Evolutionary conservation across 64 coral and sea anemone species (phyloP).

Genomic region (Montipora foliosa): DNA sequence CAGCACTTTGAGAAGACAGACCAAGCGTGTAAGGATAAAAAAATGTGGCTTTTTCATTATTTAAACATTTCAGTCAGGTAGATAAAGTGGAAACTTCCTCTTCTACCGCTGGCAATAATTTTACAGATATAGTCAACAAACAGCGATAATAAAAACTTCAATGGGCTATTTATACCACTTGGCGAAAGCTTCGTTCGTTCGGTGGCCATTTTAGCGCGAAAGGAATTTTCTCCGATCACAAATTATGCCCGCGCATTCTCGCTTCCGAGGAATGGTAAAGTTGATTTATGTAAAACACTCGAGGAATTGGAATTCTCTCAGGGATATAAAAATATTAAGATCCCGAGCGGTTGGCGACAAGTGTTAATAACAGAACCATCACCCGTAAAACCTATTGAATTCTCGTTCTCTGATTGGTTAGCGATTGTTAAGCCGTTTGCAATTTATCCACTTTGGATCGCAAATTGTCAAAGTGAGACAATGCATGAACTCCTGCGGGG

Average conservation of each 20-base stretch:
- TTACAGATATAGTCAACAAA: constrained; percentile 42
- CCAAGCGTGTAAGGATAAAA: constrained; percentile 25
- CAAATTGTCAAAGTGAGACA: constrained; percentile 33
- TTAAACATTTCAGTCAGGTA: constrained; percentile 53
- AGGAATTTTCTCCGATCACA: neutral
- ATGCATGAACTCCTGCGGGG: neutral
- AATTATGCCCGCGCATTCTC: neutral
- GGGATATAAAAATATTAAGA: constrained; percentile 65
- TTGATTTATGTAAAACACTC: constrained; percentile 85
- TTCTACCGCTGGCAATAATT: constrained; percentile 23
- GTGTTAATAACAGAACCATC: constrained; percentile 85
- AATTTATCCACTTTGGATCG: constrained; percentile 55
- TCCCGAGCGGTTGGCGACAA: constrained; percentile 45
- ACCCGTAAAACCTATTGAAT: constrained; percentile 89
- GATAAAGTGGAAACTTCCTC: constrained; percentile 18
- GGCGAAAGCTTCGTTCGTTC: neutral
- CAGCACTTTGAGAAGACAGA: neutral
- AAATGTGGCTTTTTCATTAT: constrained; percentile 57
- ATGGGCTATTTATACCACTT: constrained; percentile 40
- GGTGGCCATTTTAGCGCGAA: constrained; percentile 6
- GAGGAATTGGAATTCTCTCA: constrained; percentile 65
- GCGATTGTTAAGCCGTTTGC: constrained; percentile 36
- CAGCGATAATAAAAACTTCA: constrained; percentile 10
- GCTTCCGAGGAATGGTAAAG: constrained; percentile 42
- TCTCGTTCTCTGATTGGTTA: constrained; percentile 78